These are phyloP conservation scores for Sander lucioperca DNA, from an alignment of 2,113 vertebrate genomes.

Conservation along the genomic window DNA sequence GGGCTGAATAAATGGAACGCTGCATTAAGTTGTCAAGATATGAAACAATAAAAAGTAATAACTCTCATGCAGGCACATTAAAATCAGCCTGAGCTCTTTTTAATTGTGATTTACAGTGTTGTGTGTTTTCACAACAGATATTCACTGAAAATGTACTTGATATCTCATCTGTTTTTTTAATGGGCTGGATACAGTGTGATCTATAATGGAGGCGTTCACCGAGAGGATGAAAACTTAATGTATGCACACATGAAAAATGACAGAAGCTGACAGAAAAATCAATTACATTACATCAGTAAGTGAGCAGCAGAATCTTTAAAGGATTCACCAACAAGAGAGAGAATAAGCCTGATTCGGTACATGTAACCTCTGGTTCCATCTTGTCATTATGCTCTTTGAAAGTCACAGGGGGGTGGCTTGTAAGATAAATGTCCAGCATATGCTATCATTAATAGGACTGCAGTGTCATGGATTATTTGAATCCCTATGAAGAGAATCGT, in stretches of 20 bases:
- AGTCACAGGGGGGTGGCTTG: conserved; percentile 9
- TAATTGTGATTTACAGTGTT: conserved; percentile 37
- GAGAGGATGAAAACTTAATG: conserved; percentile 36
- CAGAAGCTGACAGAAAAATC: conserved; percentile 51
- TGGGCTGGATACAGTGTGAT: conserved; percentile 34
- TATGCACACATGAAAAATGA: conserved; percentile 43
- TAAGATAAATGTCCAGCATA: background rate
- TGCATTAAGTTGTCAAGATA: conserved; percentile 7
- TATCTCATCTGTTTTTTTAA: conserved; percentile 17
- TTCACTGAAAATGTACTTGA: conserved; percentile 2
- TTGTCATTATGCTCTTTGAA: conserved; percentile 11
- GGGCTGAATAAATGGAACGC: conserved; percentile 13
- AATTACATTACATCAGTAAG: conserved; percentile 29
- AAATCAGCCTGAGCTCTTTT: conserved; percentile 13
- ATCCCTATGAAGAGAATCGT: background rate
- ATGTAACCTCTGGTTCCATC: conserved; percentile 14
- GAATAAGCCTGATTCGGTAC: conserved; percentile 21
- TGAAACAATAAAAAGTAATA: conserved; percentile 28
- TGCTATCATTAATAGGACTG: conserved; percentile 10
- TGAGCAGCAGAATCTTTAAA: conserved; percentile 37
- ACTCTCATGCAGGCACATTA: background rate
- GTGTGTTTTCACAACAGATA: conserved; percentile 22
- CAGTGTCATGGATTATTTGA: conserved; percentile 25
- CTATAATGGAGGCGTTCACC: conserved; percentile 8
- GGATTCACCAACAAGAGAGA: conserved; percentile 24